A percentile compares a stretch with the other conserved stretches of the same genome.
Evolutionary conservation across 1,140 invertebrate species (phyloP).

Genomic region (Mya arenaria): DNA sequence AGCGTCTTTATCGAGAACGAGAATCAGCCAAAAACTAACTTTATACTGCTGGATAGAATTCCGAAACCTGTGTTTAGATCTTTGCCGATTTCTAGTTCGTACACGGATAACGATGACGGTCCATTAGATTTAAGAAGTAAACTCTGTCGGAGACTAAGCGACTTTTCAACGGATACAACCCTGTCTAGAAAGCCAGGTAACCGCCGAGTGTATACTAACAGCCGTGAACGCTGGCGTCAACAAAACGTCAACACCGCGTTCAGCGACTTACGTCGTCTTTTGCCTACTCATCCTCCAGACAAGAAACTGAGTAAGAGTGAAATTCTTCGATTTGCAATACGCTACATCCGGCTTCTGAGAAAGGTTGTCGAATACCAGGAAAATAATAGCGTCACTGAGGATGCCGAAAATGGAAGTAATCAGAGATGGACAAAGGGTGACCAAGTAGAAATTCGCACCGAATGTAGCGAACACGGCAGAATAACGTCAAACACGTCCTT

Average conservation of each 20-base stretch:
- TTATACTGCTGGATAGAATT: slow-evolving; percentile 67
- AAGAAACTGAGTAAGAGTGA: slow-evolving; percentile 99
- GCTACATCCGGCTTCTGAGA: slow-evolving; percentile 93
- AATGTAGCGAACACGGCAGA: too few species aligned
- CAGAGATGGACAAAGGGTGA: too few species aligned
- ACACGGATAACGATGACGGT: too few species aligned
- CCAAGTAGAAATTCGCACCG: too few species aligned
- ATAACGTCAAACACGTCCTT: slow-evolving; percentile 32
- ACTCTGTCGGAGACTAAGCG: slow-evolving; percentile 37
- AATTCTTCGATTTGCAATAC: slow-evolving; percentile 95
- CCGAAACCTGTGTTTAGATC: too few species aligned
- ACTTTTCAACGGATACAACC: slow-evolving; percentile 16
- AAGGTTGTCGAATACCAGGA: slow-evolving; percentile 86
- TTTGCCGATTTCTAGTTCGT: too few species aligned
- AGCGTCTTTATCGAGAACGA: slow-evolving; percentile 71
- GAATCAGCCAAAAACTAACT: slow-evolving; percentile 52
- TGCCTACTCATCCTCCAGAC: slow-evolving; percentile 97
- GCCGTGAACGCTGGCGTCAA: slow-evolving; percentile 95
- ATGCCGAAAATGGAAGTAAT: not conserved
- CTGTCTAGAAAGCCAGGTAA: slow-evolving; percentile 70
- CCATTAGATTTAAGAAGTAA: slow-evolving; percentile 69
- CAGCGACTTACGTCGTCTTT: slow-evolving; percentile 92
- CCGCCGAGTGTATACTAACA: slow-evolving; percentile 95
- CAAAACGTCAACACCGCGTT: slow-evolving; percentile 94
- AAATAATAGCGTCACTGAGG: not conserved